These are phyloP conservation scores for Cirrhinus molitorella DNA, from an alignment of 2,797 vertebrate species.

Conservation along the genomic window DNA sequence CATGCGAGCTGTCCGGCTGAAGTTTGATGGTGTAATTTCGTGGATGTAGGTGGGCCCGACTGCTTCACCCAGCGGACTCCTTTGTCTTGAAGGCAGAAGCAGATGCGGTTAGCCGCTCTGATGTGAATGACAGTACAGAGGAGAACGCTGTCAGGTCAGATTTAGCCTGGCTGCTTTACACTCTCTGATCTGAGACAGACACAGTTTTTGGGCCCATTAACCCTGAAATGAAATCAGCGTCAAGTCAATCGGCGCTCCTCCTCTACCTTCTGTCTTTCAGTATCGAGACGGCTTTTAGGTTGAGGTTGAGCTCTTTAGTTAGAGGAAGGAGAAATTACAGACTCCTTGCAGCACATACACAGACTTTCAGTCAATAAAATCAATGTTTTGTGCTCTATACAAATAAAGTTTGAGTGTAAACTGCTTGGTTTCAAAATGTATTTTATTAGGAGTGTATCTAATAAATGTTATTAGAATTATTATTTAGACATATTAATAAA, in stretches of 20 bases:
- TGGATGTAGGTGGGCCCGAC: not conserved
- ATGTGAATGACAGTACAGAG: constrained; percentile 39
- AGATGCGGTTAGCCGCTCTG: not conserved
- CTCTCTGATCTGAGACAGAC: constrained; percentile 40
- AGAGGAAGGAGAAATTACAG: not conserved
- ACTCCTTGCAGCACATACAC: not conserved
- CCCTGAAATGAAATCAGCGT: constrained; percentile 40
- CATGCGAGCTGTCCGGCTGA: not conserved
- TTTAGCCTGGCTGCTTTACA: constrained; percentile 12
- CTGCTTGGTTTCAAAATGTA: not conserved
- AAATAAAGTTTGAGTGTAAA: no score
- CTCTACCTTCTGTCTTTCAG: not conserved
- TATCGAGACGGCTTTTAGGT: not conserved
- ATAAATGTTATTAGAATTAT: not conserved
- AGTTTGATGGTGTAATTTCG: not conserved
- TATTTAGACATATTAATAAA: not conserved
- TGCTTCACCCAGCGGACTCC: not conserved
- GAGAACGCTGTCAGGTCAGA: constrained; percentile 34
- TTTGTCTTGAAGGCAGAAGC: not conserved
- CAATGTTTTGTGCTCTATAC: not conserved
- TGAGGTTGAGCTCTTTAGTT: not conserved
- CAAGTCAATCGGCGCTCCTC: constrained; percentile 18
- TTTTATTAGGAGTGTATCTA: not conserved
- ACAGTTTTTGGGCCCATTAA: constrained; percentile 34
- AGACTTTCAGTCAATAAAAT: not conserved